Evolutionary conservation across 2,888 invertebrate genomes (phyloP), one percentile per base, ranked within the genome.

Genomic region (Coenonympha arcania): DNA sequence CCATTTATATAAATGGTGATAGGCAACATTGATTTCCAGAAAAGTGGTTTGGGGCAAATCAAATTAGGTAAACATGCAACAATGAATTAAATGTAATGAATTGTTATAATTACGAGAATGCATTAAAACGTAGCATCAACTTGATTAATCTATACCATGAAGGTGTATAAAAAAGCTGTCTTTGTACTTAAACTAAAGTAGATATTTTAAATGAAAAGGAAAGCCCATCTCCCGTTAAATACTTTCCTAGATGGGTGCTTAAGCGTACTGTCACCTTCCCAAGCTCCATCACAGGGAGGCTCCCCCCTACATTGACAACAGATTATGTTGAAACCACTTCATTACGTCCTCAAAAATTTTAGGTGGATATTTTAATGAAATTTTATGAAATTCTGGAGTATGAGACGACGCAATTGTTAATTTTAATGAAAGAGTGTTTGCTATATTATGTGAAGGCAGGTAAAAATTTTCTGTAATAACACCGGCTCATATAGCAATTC

Each of bases 301-400:
- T 53, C 59, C 61, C 57, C 64, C 66, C 63, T n/a, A 61, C 73
- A 72, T 70, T 68, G 76, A 76, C 73, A 70, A 71, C 67, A 71
- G 78, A 79, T 79, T 75, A 79, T 77, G 74, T 69, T 61, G 58
- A 60, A 63, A 68, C 71, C 70, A 68, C 70, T 74, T 74, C 68
- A 75, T 73, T 70, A 67, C 68, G 53, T 64, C 61, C 66, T 61
- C 68, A 62, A 69, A 71, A 68, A 60, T 60, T 58, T 59, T 56
- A 50, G 46, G 42, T 41, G 46, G 40, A 52, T 50, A 48, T 53
- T 50, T 50, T 44, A 34, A 54, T 33, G 31, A 50, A 40, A 48
- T 40, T 20, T 50, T 39, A 43, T 30, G 33, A 47, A 18, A 33
- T 15, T 26, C 54, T 42, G 18, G 34, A 43, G 39, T 42, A 39